Conservation (phyloP, 2,888 invertebrate species). For the Hoplodrina blanda region DNA sequence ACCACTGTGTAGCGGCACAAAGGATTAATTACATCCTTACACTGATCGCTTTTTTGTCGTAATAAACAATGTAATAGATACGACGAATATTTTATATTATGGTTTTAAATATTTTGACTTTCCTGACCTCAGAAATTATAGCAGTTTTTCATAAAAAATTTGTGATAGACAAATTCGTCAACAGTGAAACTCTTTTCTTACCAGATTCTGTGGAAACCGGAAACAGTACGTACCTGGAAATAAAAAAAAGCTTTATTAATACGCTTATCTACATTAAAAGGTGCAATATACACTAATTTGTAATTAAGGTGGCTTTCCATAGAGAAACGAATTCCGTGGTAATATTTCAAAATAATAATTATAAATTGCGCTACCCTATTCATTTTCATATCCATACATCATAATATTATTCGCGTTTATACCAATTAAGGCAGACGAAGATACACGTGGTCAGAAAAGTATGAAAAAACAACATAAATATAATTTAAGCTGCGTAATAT, state of each 20-base stretch:
- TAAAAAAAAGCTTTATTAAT: conserved; percentile 49
- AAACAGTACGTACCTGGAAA: conserved; percentile 79
- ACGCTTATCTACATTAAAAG: conserved; percentile 4
- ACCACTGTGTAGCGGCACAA: conserved; percentile 36
- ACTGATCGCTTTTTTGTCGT: conserved; percentile 31
- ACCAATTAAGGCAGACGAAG: conserved; percentile 83
- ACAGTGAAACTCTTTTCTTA: conserved; percentile 32
- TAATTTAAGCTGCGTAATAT: conserved; percentile 85
- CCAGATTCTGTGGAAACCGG: conserved; percentile 18
- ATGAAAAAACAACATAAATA: conserved; percentile 84
- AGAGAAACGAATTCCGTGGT: conserved; percentile 63
- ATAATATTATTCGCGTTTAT: conserved; percentile 81
- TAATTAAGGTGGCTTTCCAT: conserved; percentile 69
- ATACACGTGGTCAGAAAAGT: conserved; percentile 78
- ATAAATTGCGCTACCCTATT: conserved; percentile 77
- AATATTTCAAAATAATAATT: conserved; percentile 78
- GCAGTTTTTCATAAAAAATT: not conserved
- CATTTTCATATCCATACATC: conserved; percentile 84
- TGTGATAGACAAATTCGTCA: not conserved
- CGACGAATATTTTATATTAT: conserved; percentile 6
- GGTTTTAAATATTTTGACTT: not conserved
- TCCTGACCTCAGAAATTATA: not conserved
- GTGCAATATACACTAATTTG: conserved; percentile 28
- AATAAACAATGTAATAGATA: conserved; percentile 32
- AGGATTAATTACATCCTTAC: conserved; percentile 56